Base-by-base conservation (phyloP, 2,797 vertebrate genomes). In the Enteromius treurensis region DNA sequence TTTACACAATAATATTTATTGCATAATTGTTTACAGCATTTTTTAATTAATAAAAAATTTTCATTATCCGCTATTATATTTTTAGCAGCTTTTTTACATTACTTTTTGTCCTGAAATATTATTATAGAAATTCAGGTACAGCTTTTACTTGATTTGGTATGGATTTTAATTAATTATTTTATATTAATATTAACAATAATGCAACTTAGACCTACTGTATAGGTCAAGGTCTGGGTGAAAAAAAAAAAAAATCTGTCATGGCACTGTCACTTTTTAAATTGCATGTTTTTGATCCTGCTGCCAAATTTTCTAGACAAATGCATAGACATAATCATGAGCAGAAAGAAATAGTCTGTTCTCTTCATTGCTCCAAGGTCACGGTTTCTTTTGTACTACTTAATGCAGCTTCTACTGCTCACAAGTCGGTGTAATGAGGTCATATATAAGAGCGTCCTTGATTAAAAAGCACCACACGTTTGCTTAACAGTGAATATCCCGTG, bases 391-490 rank as follows among this genome's bases (percentile, higher is more conserved):
- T 17, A n/a, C 34, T 64, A 42, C 26, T 64, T 53, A 79, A 64
- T 69, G 26, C n/a, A 64, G 21, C 67, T n/a, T 76, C 60, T 64
- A 62, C 70, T 34, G 53, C 40, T n/a, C 15, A 32, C 76, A 37
- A 51, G 34, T 67, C n/a, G 34, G 14, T 62, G 23, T 49, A 71
- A 13, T 55, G 26, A 79, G 37, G 8, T 82, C 71, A 69, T 26
- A 34, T 58, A 29, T 14, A 26, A 75, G 74, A 70, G 51, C 77
- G 68, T 7, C 58, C 71, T 26, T 23, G 62, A 67, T 86, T 79
- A 79, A 42, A 76, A 77, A 76, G 32, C 53, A 53, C 70, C 65
- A 68, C 23, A n/a, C 26, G 23, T 51, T 81, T 67, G 51, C 71
- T 85, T 26, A 60, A 74, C 62, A 68, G 53, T 51, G n/a, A 64